These are phyloP conservation scores for Drosophila fungiperda DNA, from an alignment of 2,888 invertebrate species.

Conservation along the genomic window DNA sequence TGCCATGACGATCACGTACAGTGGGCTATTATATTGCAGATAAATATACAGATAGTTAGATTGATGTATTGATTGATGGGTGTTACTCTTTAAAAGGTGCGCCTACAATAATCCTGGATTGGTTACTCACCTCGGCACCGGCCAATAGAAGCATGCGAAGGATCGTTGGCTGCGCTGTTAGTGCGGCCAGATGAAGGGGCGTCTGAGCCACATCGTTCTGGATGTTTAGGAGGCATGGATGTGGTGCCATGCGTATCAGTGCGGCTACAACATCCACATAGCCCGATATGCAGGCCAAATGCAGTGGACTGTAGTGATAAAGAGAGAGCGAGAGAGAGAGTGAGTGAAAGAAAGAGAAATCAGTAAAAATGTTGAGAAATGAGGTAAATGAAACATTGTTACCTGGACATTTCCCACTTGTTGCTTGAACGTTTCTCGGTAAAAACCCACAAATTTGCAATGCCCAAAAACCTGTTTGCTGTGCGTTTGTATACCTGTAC, in stretches of 20 bases:
- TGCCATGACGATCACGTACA: slow-evolving; percentile 90
- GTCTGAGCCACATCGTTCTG: slow-evolving; percentile 92
- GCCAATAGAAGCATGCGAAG: slow-evolving; percentile 92
- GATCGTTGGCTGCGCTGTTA: slow-evolving; percentile 90
- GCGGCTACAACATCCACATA: slow-evolving; percentile 90
- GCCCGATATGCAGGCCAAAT: slow-evolving; percentile 93
- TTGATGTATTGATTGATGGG: slow-evolving; percentile 4
- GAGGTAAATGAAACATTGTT: slow-evolving; percentile 24
- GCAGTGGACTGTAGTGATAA: slow-evolving; percentile 89
- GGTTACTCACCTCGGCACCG: slow-evolving; percentile 88
- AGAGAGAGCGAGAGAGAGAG: slow-evolving; percentile 1
- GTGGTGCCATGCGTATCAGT: slow-evolving; percentile 91
- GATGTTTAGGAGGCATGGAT: slow-evolving; percentile 91
- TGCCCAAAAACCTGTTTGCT: slow-evolving; percentile 66
- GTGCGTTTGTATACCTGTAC: slow-evolving; percentile 10
- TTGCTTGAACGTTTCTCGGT: slow-evolving; percentile 24
- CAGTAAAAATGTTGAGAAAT: slow-evolving; percentile 18
- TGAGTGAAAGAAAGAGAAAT: slow-evolving; percentile 6
- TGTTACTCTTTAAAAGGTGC: neutral
- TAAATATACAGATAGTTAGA: neutral
- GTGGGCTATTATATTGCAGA: slow-evolving; percentile 83
- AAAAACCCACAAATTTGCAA: slow-evolving; percentile 60
- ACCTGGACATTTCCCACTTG: slow-evolving; percentile 62
- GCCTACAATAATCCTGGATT: neutral
- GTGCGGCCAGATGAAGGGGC: slow-evolving; percentile 94